Conservation (phyloP, 1,140 invertebrate genomes). For the Bombus balteatus region DNA sequence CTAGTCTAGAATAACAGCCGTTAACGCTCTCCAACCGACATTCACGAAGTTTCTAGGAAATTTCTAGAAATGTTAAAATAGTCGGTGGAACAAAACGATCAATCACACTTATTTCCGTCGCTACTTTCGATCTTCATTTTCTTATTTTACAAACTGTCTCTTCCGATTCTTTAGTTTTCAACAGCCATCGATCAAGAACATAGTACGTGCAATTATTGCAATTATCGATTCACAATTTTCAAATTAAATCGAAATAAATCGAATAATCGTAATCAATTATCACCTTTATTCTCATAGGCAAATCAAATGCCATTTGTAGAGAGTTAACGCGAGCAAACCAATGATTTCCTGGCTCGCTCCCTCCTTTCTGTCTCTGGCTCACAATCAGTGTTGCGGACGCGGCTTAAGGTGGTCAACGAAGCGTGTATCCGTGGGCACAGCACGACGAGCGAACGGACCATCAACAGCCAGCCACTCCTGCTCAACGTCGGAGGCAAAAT, state of each 20-base stretch:
- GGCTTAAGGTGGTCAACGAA: slow-evolving; percentile 68
- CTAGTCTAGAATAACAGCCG: too few species aligned
- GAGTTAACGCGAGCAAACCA: too few species aligned
- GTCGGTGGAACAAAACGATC: too few species aligned
- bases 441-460: slow-evolving; percentile 22
- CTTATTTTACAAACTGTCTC: too few species aligned
- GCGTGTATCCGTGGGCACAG: slow-evolving; percentile 75
- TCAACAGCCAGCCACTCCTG: slow-evolving; percentile 58
- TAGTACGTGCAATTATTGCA: too few species aligned
- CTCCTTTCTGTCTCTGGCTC: not conserved
- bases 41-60: not conserved
- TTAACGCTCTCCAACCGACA: not conserved
- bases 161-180: not conserved
- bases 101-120: too few species aligned
- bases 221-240: too few species aligned
- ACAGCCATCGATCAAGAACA: not conserved
- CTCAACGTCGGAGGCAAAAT: not conserved
- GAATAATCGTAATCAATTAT: too few species aligned
- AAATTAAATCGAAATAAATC: too few species aligned
- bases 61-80: not conserved
- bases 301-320: too few species aligned
- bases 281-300: too few species aligned
- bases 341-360: not conserved
- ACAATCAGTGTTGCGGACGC: slow-evolving; percentile 39
- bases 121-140: not conserved